Percentiles rank a stretch among this genome's conserved stretches.
These are phyloP conservation scores for Hermetia illucens DNA, from an alignment of 1,140 invertebrate genomes.

Conservation along the genomic window DNA sequence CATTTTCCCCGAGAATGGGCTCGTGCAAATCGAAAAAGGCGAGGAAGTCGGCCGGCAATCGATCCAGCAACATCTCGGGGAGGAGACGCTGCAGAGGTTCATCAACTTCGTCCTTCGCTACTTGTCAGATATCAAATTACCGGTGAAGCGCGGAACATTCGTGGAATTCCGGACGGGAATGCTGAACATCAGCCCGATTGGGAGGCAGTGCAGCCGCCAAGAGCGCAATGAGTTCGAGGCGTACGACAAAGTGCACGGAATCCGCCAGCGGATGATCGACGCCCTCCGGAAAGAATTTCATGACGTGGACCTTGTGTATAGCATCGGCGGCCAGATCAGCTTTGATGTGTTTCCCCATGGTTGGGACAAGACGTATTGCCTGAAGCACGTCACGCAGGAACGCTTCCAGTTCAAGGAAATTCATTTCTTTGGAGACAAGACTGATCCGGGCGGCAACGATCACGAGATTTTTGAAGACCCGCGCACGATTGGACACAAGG, in stretches of 20 bases:
- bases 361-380: slow-evolving; percentile 93
- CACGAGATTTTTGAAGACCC: slow-evolving; percentile 79
- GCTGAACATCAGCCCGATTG: slow-evolving; percentile 89
- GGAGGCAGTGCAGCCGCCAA: slow-evolving; percentile 62
- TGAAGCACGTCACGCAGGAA: slow-evolving; percentile 50
- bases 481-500: slow-evolving; percentile 70
- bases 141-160: slow-evolving; percentile 86
- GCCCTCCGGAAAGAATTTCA: slow-evolving; percentile 65
- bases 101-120: slow-evolving; percentile 82
- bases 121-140: slow-evolving; percentile 68
- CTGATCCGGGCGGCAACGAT: slow-evolving; percentile 79
- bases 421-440: slow-evolving; percentile 96
- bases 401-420: slow-evolving; percentile 56
- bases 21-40: slow-evolving; percentile 66
- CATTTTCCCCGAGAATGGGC: slow-evolving; percentile 90
- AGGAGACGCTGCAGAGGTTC: slow-evolving; percentile 74
- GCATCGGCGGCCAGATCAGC: slow-evolving; percentile 86
- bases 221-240: slow-evolving; percentile 71
- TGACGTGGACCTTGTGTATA: slow-evolving; percentile 53
- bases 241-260: slow-evolving; percentile 68
- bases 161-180: slow-evolving; percentile 84
- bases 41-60: slow-evolving; percentile 52
- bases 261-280: slow-evolving; percentile 71
- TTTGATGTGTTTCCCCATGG: slow-evolving; percentile 87
- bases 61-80: slow-evolving; percentile 68